Conservation (phyloP, 2,113 vertebrate species). For the Tragelaphus buxtoni region DNA sequence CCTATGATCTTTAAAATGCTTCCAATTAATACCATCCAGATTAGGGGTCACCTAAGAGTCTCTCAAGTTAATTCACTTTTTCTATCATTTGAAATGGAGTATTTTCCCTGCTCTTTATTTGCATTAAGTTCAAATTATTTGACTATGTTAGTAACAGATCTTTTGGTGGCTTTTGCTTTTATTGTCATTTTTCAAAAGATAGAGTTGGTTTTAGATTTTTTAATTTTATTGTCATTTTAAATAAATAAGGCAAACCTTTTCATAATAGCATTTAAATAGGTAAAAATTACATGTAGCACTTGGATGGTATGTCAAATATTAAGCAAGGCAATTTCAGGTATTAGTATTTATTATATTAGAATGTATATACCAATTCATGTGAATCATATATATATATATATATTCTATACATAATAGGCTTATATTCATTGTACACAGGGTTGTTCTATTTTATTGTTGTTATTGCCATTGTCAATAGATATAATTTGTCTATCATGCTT, state of each 20-base stretch:
- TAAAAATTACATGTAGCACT: not conserved
- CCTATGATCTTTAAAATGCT: conserved; percentile 67
- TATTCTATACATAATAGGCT: not conserved
- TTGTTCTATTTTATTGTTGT: not conserved
- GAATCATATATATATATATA: not conserved
- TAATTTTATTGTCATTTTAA: conserved; percentile 23
- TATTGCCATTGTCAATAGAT: not conserved
- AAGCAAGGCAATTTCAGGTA: conserved; percentile 33
- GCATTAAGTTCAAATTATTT: conserved; percentile 40
- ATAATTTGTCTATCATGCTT: not conserved
- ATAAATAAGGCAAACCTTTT: not conserved
- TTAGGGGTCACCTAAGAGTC: conserved; percentile 42
- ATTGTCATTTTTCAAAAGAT: conserved; percentile 46
- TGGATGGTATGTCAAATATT: not conserved
- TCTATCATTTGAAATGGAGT: not conserved
- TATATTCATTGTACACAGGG: not conserved
- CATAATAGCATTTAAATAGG: conserved; percentile 28
- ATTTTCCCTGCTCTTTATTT: conserved; percentile 33
- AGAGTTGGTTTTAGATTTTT: conserved; percentile 41
- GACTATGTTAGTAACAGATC: not conserved
- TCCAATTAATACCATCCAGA: conserved; percentile 56
- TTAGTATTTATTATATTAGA: not conserved
- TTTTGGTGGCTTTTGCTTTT: conserved; percentile 36
- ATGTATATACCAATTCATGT: not conserved
- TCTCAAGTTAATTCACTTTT: conserved; percentile 22